Evolutionary conservation across 2,797 vertebrate genomes (phyloP), one percentile per base, ranked within the genome.

Genomic region (Tenualosa thibaudeaui): DNA sequence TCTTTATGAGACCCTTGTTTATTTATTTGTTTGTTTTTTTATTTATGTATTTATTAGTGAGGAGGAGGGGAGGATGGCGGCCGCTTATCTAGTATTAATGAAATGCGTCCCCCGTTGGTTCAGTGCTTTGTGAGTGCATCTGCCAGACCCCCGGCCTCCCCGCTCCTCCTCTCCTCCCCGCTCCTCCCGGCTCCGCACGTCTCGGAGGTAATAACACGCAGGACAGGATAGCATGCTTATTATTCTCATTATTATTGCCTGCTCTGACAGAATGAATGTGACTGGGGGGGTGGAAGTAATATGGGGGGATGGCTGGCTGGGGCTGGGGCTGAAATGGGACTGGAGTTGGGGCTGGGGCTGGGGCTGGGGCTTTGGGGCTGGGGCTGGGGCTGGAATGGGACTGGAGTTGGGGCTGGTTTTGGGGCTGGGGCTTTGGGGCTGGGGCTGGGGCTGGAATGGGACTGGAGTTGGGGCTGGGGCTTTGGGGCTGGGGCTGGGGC

Each of bases 11-110:
- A 3, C 7, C 46, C 46, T 46, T 46, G 3, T 46, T 46, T 46
- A 46, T 46, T 46, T 46, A 92, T 92, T 91, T 92, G 94, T 94
- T 94, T 94, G 95, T 94, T 94, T 95, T 95, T 96, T 95, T 96
- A 95, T 95, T 96, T 96, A 95, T 96, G 95, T 95, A 95, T 96
- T 95, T 96, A 96, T 96, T 96, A 96, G 94, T 93, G 94, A 91
- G 93, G 93, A 94, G 94, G 93, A 94, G 91, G 92, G 94, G 94
- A 94, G 94, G 94, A 95, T 93, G 93, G 91, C 46, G 7, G 46
- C 3, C 93, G 94, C 93, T 95, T 95, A 95, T 96, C 95, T 96
- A 96, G 96, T 96, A 96, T 96, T 96, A 96, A 96, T 96, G 95
- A 96, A 95, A 95, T 95, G 94, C 94, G 94, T 95, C 95, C 95